Base-by-base conservation (phyloP, 2,888 invertebrate species). In the Drosophila borborema region DNA sequence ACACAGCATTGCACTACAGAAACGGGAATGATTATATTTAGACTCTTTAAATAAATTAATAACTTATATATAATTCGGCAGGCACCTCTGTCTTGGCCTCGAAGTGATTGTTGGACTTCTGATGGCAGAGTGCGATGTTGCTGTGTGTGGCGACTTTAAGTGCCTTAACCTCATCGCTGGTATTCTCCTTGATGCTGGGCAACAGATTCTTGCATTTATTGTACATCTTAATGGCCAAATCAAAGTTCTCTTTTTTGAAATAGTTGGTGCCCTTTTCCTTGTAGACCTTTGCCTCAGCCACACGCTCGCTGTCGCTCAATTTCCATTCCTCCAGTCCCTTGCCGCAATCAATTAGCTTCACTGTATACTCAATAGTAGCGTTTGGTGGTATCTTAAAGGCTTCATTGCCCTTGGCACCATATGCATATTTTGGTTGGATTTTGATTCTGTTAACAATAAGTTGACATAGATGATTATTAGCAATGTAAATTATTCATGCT, bases 221-320 rank as follows among this genome's bases (percentile, higher is more conserved):
- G 92, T 99, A 99, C 95, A 98, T 96, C 92, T 97, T 97, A 55
- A 96, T 94, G 0, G 99, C 99, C 80, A 98, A 88, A 63, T 94
- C 93, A 84, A 95, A 96, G 92, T 98, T 98, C 67, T 94, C 95
- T 0, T 94, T 94, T 92, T 98, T 98, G 90, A 98, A 98, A 92
- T 97, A 98, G 55, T 95, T 94, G 0, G 98, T 99, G 53, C 99
- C 99, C 91, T 97, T 98, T 73, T 97, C 96, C 93, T 99, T 99
- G 76, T 95, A 96, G 16, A 96, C 94, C 91, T 96, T 95, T 0
- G 97, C 96, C 90, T 97, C 97, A 66, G 96, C 96, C 8, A 99
- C 82, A 91, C 97, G 97, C 92, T 99, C 97, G 0, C 94, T 92
- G 0, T 94, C 94, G 71, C 97, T 96, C 94, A 99, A 94, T 49